These are phyloP conservation scores for Sebastes fasciatus DNA, from an alignment of 2,113 vertebrate genomes.

Conservation along the genomic window DNA sequence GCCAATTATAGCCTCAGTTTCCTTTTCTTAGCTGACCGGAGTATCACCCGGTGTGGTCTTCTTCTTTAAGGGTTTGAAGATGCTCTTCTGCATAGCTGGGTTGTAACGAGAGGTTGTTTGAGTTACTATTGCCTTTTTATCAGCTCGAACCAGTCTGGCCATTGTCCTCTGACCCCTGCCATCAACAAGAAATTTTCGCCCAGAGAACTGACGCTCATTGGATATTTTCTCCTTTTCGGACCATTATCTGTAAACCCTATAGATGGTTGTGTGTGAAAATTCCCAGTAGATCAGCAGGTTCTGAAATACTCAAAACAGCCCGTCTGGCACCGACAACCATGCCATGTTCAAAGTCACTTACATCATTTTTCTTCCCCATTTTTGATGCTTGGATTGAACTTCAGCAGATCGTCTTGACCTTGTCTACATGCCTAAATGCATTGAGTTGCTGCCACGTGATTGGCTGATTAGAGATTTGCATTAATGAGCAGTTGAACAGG, in stretches of 20 bases:
- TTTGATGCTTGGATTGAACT: background rate
- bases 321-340: background rate
- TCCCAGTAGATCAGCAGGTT: background rate
- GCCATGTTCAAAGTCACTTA: background rate
- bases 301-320: background rate
- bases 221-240: background rate
- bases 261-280: background rate
- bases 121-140: background rate
- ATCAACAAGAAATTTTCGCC: background rate
- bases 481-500: background rate
- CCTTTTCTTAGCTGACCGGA: background rate
- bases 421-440: background rate
- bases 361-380: background rate
- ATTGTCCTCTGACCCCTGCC: conserved; percentile 1
- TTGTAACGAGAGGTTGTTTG: background rate
- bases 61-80: too few relatives aligned
- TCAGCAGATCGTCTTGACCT: background rate
- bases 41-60: too few relatives aligned
- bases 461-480: background rate
- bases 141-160: background rate
- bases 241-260: background rate
- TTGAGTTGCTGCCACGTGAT: background rate
- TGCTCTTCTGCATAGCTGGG: background rate
- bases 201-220: background rate
- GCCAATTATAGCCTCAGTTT: background rate